Evolutionary conservation across 2,113 vertebrate species (phyloP).

Genomic region (Beaufortia kweichowensis): DNA sequence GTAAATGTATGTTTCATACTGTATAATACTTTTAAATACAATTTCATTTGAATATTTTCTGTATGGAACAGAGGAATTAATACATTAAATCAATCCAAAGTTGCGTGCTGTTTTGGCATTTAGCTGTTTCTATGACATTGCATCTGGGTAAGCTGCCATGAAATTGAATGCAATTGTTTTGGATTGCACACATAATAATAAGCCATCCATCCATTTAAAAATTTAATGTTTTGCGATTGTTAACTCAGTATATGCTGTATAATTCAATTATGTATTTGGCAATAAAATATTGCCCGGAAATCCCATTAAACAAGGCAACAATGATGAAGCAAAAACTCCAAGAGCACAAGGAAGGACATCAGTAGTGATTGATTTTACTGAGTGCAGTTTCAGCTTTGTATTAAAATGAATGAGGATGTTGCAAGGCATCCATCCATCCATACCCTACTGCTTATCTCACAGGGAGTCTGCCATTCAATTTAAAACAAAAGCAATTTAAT

Average conservation of each 20-base stretch:
- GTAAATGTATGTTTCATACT: too few relatives aligned
- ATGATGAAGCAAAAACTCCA: too few relatives aligned
- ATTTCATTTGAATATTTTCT: background rate
- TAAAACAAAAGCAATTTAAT: too few relatives aligned
- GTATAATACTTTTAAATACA: too few relatives aligned
- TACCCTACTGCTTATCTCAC: too few relatives aligned
- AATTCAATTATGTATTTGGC: background rate
- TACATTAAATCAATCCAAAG: background rate
- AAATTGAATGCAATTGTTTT: slow-evolving; percentile 15
- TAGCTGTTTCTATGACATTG: background rate
- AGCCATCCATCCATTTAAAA: slow-evolving; percentile 3
- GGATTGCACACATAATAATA: slow-evolving; percentile 1
- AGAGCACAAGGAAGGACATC: too few relatives aligned
- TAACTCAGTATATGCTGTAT: background rate
- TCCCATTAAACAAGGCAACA: background rate
- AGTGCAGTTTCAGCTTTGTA: too few relatives aligned
- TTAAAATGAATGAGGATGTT: background rate
- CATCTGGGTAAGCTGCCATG: background rate
- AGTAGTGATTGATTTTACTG: too few relatives aligned
- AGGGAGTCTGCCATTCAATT: too few relatives aligned
- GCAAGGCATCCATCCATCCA: too few relatives aligned
- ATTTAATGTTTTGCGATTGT: slow-evolving; percentile 1
- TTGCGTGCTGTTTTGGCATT: background rate
- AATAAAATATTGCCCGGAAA: background rate
- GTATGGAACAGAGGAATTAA: background rate